These are phyloP conservation scores for Leptestheria dahalacensis DNA, from an alignment of 1,140 invertebrate species.

Conservation along the genomic window DNA sequence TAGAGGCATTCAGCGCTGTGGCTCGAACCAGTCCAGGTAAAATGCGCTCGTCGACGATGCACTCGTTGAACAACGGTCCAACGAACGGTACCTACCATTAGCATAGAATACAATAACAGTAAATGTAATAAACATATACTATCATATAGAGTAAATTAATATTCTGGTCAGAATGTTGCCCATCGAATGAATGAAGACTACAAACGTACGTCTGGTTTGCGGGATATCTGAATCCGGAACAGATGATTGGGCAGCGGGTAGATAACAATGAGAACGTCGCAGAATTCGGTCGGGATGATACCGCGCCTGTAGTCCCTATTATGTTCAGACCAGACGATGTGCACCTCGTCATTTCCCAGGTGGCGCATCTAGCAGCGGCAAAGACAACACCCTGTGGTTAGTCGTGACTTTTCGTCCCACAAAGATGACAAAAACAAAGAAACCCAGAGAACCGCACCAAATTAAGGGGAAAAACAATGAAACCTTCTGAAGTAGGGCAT, in stretches of 20 bases:
- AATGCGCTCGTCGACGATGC: conserved; percentile 65
- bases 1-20: conserved; percentile 80
- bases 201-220: conserved; percentile 71
- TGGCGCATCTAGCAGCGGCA: conserved; percentile 55
- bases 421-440: conserved; percentile 8
- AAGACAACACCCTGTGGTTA: background rate
- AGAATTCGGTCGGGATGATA: conserved; percentile 97
- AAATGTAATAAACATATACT: too few species aligned
- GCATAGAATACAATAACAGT: conserved; percentile 18
- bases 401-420: background rate
- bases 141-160: too few species aligned
- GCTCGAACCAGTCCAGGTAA: conserved; percentile 77
- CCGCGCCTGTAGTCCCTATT: conserved; percentile 84
- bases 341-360: conserved; percentile 96
- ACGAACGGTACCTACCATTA: conserved; percentile 67
- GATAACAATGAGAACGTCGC: conserved; percentile 93
- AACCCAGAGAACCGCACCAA: too few species aligned
- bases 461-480: background rate
- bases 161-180: conserved; percentile 9
- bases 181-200: too few species aligned
- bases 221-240: conserved; percentile 64
- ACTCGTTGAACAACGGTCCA: conserved; percentile 90
- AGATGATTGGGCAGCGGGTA: conserved; percentile 76
- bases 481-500: conserved; percentile 79
- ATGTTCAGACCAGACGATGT: conserved; percentile 99